phyloP scores from a whole-genome alignment of 2,113 vertebrate genomes.

The Otis tarda region DNA sequence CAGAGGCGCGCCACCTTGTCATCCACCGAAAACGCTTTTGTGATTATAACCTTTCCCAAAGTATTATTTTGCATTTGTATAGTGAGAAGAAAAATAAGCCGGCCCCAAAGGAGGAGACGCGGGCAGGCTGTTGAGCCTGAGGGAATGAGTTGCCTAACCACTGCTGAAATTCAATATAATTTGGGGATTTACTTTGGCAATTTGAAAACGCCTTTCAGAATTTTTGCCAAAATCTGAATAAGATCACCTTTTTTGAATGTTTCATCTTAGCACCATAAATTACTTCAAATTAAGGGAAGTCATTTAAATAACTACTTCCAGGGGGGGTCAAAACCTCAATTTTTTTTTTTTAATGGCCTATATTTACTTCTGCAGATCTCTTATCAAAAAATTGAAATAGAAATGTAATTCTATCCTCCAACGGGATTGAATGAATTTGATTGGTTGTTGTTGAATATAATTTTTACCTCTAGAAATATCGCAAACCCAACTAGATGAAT shows the following conservation, averaged over 20 bases:
- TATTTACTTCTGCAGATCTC: not conserved
- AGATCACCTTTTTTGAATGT: not conserved
- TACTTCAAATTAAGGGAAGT: not conserved
- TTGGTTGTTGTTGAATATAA: not conserved
- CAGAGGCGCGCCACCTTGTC: not conserved
- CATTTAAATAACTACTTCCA: not conserved
- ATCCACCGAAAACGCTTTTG: not conserved
- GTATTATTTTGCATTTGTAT: not conserved
- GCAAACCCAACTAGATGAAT: not conserved
- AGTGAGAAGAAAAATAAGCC: not conserved
- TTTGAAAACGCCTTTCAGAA: not conserved
- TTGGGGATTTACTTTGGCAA: not conserved
- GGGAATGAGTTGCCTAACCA: not conserved
- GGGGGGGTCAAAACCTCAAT: not conserved
- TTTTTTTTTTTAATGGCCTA: not conserved
- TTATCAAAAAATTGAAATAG: not conserved
- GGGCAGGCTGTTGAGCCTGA: not conserved
- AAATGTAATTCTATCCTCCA: not conserved
- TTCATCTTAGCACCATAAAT: not conserved
- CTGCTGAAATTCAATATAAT: not conserved
- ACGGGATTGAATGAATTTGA: not conserved
- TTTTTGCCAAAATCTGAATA: not conserved
- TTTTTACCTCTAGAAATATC: not conserved
- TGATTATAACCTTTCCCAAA: not conserved
- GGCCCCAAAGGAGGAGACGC: not conserved